Evolutionary conservation across 2,888 invertebrate species (phyloP).

Genomic region (Acrobasis consociella): DNA sequence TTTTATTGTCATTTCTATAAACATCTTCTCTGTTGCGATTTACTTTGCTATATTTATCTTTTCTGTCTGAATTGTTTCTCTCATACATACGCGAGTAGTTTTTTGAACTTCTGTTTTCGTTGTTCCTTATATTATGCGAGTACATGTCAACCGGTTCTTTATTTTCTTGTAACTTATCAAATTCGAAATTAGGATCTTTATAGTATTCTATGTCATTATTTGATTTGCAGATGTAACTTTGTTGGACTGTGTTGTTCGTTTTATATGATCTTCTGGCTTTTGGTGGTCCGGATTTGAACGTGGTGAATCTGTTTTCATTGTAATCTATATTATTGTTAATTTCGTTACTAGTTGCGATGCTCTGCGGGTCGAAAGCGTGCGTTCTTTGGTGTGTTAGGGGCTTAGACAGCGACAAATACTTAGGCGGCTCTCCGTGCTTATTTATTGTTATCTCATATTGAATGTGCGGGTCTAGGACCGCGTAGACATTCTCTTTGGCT

Average conservation of each 20-base stretch:
- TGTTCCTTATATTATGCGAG: slow-evolving; percentile 47
- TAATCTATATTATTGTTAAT: slow-evolving; percentile 59
- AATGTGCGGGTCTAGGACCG: slow-evolving; percentile 80
- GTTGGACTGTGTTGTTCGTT: slow-evolving; percentile 45
- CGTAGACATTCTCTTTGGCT: slow-evolving; percentile 83
- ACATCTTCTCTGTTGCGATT: slow-evolving; percentile 37
- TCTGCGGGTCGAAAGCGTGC: slow-evolving; percentile 67
- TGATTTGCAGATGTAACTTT: slow-evolving; percentile 57
- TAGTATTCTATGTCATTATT: slow-evolving; percentile 74
- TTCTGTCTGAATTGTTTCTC: slow-evolving; percentile 59
- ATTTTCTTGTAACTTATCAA: slow-evolving; percentile 42
- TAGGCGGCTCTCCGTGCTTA: slow-evolving; percentile 79
- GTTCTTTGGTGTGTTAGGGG: slow-evolving; percentile 79
- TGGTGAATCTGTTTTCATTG: slow-evolving; percentile 55
- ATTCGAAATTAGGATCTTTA: slow-evolving; percentile 67
- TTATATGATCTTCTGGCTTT: slow-evolving; percentile 62
- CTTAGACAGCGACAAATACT: slow-evolving; percentile 77
- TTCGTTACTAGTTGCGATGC: slow-evolving; percentile 52
- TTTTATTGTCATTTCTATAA: slow-evolving; percentile 42
- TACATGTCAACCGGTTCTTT: slow-evolving; percentile 40
- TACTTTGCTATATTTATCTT: slow-evolving; percentile 39
- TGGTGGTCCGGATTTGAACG: slow-evolving; percentile 61
- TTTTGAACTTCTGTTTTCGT: slow-evolving; percentile 53
- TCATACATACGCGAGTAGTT: slow-evolving; percentile 59
- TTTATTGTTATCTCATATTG: slow-evolving; percentile 81